Percentiles rank a stretch among this genome's conserved stretches.
Conservation (phyloP, 2,113 vertebrate genomes). For the Prolemur simus region DNA sequence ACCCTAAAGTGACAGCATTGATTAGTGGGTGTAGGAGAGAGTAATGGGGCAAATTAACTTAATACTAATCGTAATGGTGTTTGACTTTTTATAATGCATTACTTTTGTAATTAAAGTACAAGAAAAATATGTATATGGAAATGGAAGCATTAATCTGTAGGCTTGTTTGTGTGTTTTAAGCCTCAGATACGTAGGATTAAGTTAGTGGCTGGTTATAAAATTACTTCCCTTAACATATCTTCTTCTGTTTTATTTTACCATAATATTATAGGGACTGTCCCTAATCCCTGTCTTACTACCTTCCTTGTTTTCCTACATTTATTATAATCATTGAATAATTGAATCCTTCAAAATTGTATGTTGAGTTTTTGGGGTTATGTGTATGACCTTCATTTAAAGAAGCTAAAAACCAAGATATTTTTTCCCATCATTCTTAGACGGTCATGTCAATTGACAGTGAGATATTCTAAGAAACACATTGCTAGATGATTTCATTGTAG, state of each 20-base stretch:
- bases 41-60: background rate
- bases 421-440: background rate
- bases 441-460: background rate
- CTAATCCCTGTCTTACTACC: background rate
- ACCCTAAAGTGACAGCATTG: background rate
- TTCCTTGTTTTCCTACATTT: background rate
- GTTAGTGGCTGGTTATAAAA: background rate
- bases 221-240: background rate
- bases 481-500: background rate
- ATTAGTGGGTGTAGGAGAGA: background rate
- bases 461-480: background rate
- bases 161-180: background rate
- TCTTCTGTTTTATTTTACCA: background rate
- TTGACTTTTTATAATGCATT: background rate
- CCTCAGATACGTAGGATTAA: background rate
- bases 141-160: background rate
- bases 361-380: background rate
- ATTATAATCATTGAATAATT: background rate
- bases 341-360: background rate
- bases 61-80: background rate
- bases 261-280: background rate
- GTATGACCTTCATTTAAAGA: background rate
- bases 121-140: background rate
- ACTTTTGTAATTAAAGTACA: background rate
- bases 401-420: background rate